These are phyloP conservation scores for Hydrolagus colliei DNA, from an alignment of 2,797 vertebrate genomes.

Conservation along the genomic window DNA sequence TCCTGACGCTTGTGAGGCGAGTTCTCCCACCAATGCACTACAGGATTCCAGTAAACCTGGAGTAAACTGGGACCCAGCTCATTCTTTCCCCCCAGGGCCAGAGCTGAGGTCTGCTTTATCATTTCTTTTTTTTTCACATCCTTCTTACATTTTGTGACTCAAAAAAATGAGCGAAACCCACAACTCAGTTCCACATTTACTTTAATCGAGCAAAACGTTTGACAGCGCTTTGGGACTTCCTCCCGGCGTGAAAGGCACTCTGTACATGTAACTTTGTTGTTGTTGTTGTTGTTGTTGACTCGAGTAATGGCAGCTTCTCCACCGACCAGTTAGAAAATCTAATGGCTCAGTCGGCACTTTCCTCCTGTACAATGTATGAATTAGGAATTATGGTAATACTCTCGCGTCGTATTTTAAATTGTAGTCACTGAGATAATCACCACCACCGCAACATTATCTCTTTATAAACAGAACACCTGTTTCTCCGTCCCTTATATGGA, in stretches of 20 bases:
- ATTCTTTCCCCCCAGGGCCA: too few species aligned
- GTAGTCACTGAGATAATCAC: background rate
- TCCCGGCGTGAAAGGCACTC: too few species aligned
- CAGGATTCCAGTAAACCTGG: too few species aligned
- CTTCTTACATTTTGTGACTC: background rate
- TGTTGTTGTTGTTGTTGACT: too few species aligned
- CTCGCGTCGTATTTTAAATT: background rate
- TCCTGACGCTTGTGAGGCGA: too few species aligned
- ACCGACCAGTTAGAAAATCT: background rate
- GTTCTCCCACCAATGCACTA: too few species aligned
- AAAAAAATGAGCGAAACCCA: background rate
- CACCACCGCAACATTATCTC: background rate
- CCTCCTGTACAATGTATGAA: background rate
- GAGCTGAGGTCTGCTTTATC: too few species aligned
- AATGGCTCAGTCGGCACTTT: background rate
- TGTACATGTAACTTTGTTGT: too few species aligned
- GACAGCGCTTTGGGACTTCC: too few species aligned
- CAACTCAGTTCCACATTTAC: background rate
- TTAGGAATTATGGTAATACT: background rate
- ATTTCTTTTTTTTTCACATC: background rate
- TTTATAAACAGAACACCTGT: slow-evolving; percentile 7
- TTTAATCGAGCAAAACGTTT: background rate
- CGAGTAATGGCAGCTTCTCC: background rate
- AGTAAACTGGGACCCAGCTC: too few species aligned
- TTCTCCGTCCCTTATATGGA: slow-evolving; percentile 20